phyloP scores from a whole-genome alignment of 2,113 vertebrate genomes.

The Amphilophus citrinellus region DNA sequence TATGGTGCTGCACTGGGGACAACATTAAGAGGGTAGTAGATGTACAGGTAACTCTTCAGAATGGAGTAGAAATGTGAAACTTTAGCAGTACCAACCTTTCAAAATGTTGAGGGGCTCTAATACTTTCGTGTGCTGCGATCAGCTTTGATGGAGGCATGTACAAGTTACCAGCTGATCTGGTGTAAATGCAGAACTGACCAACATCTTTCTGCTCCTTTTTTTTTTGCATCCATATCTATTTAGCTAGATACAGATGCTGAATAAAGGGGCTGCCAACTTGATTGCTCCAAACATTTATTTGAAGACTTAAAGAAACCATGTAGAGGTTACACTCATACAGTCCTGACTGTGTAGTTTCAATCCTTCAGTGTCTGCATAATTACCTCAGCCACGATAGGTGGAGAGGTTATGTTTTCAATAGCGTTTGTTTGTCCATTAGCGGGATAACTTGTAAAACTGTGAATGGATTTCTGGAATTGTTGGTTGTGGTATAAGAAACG shows the following conservation, averaged over 20 bases:
- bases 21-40: neutral
- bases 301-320: neutral
- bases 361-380: neutral
- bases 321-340: neutral
- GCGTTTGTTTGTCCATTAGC: no score
- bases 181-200: neutral
- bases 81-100: neutral
- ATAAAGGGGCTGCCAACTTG: neutral
- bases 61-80: neutral
- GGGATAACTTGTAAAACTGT: no score
- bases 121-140: neutral
- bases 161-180: neutral
- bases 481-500: no score
- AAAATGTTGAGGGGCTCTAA: neutral
- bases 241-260: neutral
- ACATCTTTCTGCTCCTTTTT: neutral
- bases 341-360: neutral
- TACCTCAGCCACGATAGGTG: no score
- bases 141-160: neutral
- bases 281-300: neutral
- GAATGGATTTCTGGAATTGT: no score
- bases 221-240: neutral
- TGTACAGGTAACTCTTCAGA: neutral
- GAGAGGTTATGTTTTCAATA: no score
- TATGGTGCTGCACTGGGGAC: constrained; percentile 7